Evolutionary conservation across 2,113 vertebrate species (phyloP), one percentile per base, ranked within the genome.

Genomic region (Strigops habroptila): DNA sequence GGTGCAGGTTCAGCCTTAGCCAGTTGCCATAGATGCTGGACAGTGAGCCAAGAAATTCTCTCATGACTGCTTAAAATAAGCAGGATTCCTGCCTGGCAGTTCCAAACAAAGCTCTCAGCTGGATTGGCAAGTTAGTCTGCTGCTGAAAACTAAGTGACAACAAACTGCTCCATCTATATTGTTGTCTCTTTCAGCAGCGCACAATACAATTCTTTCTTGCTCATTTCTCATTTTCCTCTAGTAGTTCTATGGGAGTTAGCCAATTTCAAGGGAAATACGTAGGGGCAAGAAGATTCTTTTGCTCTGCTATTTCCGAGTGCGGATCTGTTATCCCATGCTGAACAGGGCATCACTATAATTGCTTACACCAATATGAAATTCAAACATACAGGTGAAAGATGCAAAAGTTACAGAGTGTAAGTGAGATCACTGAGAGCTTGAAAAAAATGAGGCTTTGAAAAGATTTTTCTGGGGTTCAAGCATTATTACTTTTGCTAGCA

Each of bases 21-120:
- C 85, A 81, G 55, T 91, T 96, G 46, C 91, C 76, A 80, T 67
- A 91, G 85, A 59, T 78, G 59, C 71, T 70, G 90, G 85, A 91
- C 64, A 91, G 68, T 39, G 46, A 88, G 93, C 91, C 93, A 95
- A 93, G 71, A 81, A 77, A 67, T 31, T 67, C 75, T 75, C 59
- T 84, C 48, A 49, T 70, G 68, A 68, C 71, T 64, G 43, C 51
- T 93, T 88, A 92, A 95, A 88, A 90, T 86, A 84, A 93, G 80
- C 77, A 92, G 24, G 48, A 41, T 81, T 93, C 24, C 74, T 68
- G 65, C 63, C 60, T 86, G 43, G n/a, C n/a, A 77, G 59, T 25
- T 94, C 85, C 37, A 93, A 91, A 88, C 65, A 87, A 86, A 91
- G 55, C 79, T 93, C 48, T 95, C 51, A 88, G 33, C 39, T 90